Evolutionary conservation across 2,113 vertebrate species (phyloP).

Genomic region (Tychaedon coryphoeus): DNA sequence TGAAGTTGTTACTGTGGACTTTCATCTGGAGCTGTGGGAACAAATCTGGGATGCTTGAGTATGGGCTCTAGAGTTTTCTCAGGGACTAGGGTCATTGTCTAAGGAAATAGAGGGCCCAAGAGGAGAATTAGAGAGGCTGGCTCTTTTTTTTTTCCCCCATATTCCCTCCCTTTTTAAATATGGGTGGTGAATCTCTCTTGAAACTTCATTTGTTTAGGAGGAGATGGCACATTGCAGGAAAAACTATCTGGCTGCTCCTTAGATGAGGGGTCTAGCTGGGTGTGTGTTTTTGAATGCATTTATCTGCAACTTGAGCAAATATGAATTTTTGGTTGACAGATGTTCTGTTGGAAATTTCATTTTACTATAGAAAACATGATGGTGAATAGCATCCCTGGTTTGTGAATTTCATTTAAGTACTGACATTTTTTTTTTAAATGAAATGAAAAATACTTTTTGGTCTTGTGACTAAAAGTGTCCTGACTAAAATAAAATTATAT

Average conservation of each 20-base stretch:
- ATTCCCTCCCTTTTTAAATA: neutral
- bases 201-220: neutral
- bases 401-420: neutral
- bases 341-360: neutral
- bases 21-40: neutral
- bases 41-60: neutral
- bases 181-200: neutral
- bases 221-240: neutral
- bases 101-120: neutral
- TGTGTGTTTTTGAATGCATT: neutral
- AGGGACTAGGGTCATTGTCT: neutral
- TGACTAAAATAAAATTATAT: neutral
- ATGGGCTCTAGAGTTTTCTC: neutral
- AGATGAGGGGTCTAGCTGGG: neutral
- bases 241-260: neutral
- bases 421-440: neutral
- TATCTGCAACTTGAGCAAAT: neutral
- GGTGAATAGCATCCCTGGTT: neutral
- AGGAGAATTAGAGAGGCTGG: neutral
- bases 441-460: neutral
- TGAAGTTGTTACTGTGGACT: neutral
- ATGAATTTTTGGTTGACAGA: neutral
- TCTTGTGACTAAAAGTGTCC: neutral
- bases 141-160: neutral
- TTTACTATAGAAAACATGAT: neutral